Evolutionary conservation across 2,797 vertebrate genomes (phyloP), one percentile per base, ranked within the genome.

Genomic region (Enteromius fasciolatus): DNA sequence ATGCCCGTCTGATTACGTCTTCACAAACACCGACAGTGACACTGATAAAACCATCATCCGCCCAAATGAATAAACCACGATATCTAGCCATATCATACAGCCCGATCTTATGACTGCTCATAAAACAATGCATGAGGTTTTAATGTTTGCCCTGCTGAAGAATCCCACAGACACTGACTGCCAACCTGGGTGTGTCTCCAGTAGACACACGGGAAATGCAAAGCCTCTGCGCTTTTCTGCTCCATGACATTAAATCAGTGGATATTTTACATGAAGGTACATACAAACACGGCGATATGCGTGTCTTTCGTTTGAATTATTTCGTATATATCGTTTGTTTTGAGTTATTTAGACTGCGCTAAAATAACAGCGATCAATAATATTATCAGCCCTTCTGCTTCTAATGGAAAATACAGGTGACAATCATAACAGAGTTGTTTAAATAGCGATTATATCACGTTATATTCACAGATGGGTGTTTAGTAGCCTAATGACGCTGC

Each of bases 161-260:
- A 90, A 93, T 88, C 91, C 91, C 88, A 91, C 90, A 93, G 94
- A 93, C 93, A 93, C 75, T 41, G 80, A 76, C 90, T 89, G 91
- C 85, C 93, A 93, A 91, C 91, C 91, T 94, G 94, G 94, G 94
- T 95, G 94, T 95, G 94, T 95, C 94, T 93, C 94, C 89, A 90
- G 85, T 91, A 91, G 92, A 93, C 93, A 94, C 93, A 93, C 91
- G 92, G 92, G 88, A 90, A 89, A 91, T 89, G 91, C 91, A 93
- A 91, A 87, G 91, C 87, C 87, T 88, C 64, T 75, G 82, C 63
- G 76, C 78, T 76, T 72, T 80, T 85, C 82, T 74, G 72, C 15
- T 80, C 78, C 85, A 33, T 73, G 76, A 23, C 17, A 54, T 74
- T 64, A 39, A 78, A 70, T 18, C 25, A 81, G n/a, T 36, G 39